Base-by-base conservation (phyloP, 37 sponge, comb jelly and placozoan species). In the Halisarca cf. caerulea region DNA sequence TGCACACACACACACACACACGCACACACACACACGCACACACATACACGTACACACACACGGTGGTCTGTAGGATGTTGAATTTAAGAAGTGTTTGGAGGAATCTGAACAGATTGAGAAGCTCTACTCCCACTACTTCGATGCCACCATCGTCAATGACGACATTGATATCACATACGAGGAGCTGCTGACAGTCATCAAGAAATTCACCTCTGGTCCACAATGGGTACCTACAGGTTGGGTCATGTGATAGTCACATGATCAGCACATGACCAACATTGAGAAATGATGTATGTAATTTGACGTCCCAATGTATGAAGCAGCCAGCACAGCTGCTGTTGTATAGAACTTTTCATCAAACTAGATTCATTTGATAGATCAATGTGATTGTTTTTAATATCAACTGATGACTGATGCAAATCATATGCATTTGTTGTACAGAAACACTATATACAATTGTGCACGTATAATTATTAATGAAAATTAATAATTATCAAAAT, bases 131-230 rank as follows among this genome's bases (percentile, higher is more conserved):
- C 90, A 83, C 80, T 89, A 77, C 40, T 93, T 93, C 77, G 93
- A 93, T 84, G 87, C 90, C 37, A 84, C 90, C 32, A 93, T 93
- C 39, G 62, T 93, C 44, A 93, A 93, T 32, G 90, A 93, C 39
- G 88, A 93, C 79, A 93, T 93, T 28, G 93, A 93, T 62, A 75
- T 89, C 2, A 87, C 93, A 24, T 93, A 93, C 59, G 93, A 93
- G 44, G 90, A 93, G 28, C 82, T 93, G 38, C 38, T 89, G 35
- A 71, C 90, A 0, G 78, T 82, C 7, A 84, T 93, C 25, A 59
- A 90, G 53, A 75, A 88, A 20, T 86, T 87, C 82, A 84, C 93
- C 42, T 80, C 87, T 27, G 90, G 93, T 17, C 85, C 84, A n/a
- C 93, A 89, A 44, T 93, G 93, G 93, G 90, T 93, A 8, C 93